phyloP scores from a whole-genome alignment of 2,113 vertebrate species.

The Megaleporinus macrocephalus region DNA sequence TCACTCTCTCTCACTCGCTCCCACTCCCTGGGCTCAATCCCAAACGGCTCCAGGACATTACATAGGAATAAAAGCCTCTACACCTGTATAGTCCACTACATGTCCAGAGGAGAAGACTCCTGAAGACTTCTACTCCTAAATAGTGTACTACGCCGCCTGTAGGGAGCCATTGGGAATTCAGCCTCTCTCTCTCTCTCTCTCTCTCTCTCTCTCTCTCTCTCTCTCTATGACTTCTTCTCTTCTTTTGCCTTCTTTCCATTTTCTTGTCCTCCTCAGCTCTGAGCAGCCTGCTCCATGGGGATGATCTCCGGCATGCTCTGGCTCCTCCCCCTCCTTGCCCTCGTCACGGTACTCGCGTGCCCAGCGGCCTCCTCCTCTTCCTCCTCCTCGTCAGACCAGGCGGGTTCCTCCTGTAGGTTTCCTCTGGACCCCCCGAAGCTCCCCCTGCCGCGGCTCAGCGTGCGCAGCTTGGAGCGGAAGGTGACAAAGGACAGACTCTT shows the following conservation, averaged over 20 bases:
- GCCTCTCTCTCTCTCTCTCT: background rate
- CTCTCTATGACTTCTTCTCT: background rate
- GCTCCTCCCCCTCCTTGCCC: slow-evolving; percentile 72
- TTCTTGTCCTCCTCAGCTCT: slow-evolving; percentile 53
- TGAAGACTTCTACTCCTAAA: too few relatives aligned
- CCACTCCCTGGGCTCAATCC: background rate
- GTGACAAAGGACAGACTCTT: slow-evolving; percentile 79
- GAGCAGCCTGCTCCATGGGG: slow-evolving; percentile 69
- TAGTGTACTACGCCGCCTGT: background rate
- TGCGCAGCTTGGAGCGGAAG: slow-evolving; percentile 74
- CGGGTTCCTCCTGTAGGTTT: slow-evolving; percentile 74
- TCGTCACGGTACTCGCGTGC: slow-evolving; percentile 55
- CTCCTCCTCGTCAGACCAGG: slow-evolving; percentile 71
- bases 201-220: background rate
- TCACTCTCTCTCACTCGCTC: background rate
- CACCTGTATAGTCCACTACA: background rate
- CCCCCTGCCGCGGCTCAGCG: slow-evolving; percentile 62
- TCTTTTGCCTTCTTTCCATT: background rate
- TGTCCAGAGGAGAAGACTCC: background rate
- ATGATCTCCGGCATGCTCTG: slow-evolving; percentile 81
- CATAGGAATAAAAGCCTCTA: background rate
- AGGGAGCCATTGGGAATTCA: background rate
- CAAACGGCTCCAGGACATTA: background rate
- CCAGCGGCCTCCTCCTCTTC: slow-evolving; percentile 60
- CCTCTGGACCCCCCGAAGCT: slow-evolving; percentile 67